Base-by-base conservation (phyloP, 2,797 vertebrate species). In the Sphaeramia orbicularis region DNA sequence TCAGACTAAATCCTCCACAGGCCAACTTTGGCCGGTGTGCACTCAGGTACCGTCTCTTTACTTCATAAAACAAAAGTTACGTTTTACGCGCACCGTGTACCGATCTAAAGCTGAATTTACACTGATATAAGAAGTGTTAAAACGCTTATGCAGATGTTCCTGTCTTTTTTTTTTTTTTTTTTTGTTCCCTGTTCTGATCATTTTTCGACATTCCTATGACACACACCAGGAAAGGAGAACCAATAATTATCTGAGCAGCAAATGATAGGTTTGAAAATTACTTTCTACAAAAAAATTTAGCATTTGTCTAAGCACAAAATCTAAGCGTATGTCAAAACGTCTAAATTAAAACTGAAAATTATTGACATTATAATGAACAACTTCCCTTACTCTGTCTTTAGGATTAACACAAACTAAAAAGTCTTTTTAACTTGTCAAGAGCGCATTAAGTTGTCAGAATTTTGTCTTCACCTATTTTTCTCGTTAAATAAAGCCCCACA, bases 211-310 rank as follows among this genome's bases (percentile, higher is more conserved):
- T 91, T 88, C 89, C 79, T 86, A 43, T 76, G 75, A 82, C 72
- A 81, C 64, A 57, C 75, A 76, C 42, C 41, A 67, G 67, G 72
- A 65, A 80, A 82, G 58, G 37, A 59, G 37, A 84, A 78, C 77
- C 71, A 84, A 80, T 79, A 78, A 90, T 90, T 87, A 90, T 85
- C 85, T 74, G 51, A 73, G 70, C 49, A 75, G 70, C 51, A 86
- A 86, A 88, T 90, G 48, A 90, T 71, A 68, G 86, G 79, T 81
- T 89, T 71, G 70, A 52, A 84, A 84, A 81, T 78, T 14, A 84
- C 80, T 81, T 78, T 66, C 52, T 45, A 12, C 14, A 40, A 18
- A 64, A 58, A 79, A 63, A 60, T 42, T 16, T n/a, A 30, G 40
- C 24, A 5, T 27, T 27, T 27, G 5, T 27, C 24, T 27, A 27